Evolutionary conservation across 2,113 vertebrate species (phyloP).

Genomic region (Sprattus sprattus): DNA sequence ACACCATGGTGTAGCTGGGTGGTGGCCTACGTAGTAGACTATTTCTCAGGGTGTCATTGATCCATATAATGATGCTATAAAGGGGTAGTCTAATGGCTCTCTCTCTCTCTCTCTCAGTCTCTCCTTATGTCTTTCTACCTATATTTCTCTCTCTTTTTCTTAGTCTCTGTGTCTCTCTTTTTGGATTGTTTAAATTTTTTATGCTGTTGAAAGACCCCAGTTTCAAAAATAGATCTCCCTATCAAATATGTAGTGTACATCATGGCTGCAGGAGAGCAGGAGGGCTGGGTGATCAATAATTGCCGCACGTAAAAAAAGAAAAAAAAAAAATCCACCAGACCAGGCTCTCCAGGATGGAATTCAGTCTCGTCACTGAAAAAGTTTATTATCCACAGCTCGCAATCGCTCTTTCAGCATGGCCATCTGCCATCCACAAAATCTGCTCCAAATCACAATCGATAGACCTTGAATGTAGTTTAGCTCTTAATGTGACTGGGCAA

Average conservation of each 20-base stretch:
- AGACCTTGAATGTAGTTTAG: not conserved
- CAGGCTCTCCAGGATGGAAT: not conserved
- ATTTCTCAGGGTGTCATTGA: too few species aligned
- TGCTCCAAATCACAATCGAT: not conserved
- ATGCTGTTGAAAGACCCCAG: constrained; percentile 71
- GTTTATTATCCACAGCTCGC: not conserved
- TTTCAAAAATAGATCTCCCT: constrained; percentile 73
- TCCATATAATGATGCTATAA: too few species aligned
- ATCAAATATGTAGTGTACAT: constrained; percentile 78
- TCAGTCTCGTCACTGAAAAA: not conserved
- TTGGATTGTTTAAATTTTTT: constrained; percentile 69
- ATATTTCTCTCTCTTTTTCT: constrained; percentile 40
- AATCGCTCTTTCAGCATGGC: not conserved
- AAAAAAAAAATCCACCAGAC: not conserved
- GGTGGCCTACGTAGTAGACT: too few species aligned
- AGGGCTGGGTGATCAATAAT: constrained; percentile 61
- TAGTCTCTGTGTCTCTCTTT: constrained; percentile 33
- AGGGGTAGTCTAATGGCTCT: not conserved
- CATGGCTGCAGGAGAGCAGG: constrained; percentile 54
- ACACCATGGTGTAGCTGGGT: too few species aligned
- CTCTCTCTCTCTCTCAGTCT: constrained; percentile 29
- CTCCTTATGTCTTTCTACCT: not conserved
- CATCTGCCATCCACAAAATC: not conserved
- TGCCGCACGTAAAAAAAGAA: constrained; percentile 51
- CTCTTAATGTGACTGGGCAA: not conserved